Conservation (phyloP, 2,113 vertebrate species). For the Leptocoma aspasia region DNA sequence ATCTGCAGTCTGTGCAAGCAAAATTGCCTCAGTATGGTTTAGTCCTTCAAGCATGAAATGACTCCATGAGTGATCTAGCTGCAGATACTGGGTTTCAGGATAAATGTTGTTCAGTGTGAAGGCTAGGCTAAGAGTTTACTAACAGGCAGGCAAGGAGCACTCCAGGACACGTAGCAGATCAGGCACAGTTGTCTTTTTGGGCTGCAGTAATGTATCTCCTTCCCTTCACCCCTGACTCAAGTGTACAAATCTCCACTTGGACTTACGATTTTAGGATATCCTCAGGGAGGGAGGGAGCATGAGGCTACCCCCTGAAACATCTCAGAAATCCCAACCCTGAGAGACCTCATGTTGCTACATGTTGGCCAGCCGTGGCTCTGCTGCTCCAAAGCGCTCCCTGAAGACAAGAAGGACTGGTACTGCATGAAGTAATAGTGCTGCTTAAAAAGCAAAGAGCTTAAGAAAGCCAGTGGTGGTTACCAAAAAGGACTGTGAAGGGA, state of each 20-base stretch:
- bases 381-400: background rate
- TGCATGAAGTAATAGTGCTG: background rate
- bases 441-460: background rate
- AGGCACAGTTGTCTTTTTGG: background rate
- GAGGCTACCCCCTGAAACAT: background rate
- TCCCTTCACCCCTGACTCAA: background rate
- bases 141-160: background rate
- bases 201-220: background rate
- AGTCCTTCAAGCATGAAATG: background rate
- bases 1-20: background rate
- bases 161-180: background rate
- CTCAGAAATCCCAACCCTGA: background rate
- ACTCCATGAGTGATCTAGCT: background rate
- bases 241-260: background rate
- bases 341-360: accelerated
- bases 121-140: background rate
- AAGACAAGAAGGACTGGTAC: background rate
- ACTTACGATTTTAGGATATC: background rate
- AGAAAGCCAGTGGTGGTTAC: background rate
- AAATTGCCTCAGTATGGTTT: background rate
- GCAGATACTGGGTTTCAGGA: background rate
- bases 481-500: background rate
- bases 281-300: background rate
- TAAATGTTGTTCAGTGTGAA: background rate
- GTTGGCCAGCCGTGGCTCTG: accelerated